Base-by-base conservation (phyloP, 1,140 invertebrate species). In the Drosophila simulans region DNA sequence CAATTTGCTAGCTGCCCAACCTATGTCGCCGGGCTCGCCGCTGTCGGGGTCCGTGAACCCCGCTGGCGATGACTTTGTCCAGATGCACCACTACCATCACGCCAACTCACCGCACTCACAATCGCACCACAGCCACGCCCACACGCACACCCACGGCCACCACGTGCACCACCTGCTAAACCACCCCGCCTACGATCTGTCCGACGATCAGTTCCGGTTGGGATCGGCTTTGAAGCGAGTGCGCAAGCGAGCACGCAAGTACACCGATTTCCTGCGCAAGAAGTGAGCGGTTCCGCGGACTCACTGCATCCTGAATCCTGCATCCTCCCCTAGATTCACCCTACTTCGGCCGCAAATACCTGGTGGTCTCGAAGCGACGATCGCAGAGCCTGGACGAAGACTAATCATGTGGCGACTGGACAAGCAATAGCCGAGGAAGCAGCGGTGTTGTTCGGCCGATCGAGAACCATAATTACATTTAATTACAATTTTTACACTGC, bases 231-330 rank as follows among this genome's bases (percentile, higher is more conserved):
- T 92, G 20, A 92, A 91, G 66, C 76, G 78, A 53, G 91, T 92
- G 59, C 91, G 91, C 85, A 92, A 90, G 78, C 83, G 91, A 49
- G 91, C 91, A 81, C 89, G 91, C 64, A 92, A 92, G 70, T 92
- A 91, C 65, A 91, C 91, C 37, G 88, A 92, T 15, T 92, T 92
- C 62, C 76, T 92, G 66, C 91, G 91, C 63, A 92, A 92, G 58
- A 92, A 92, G 60, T 92, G 70, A 91, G 56, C 15, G 13, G 51
- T 31, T 20, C 34, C 43, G 25, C 11, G 46, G 43, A 65, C 62
- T 13, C 42, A 51, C 77, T 46, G 56, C 22, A 22, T 46, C 53
- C 73, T 60, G 66, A 57, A 46, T 62, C 34, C 39, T 39, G 40
- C 48, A 39, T 58, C 51, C 37, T 59, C 48, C 59, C 49, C 15